phyloP scores from a whole-genome alignment of 2,888 invertebrate genomes.

The Drosophila multiciliata region DNA sequence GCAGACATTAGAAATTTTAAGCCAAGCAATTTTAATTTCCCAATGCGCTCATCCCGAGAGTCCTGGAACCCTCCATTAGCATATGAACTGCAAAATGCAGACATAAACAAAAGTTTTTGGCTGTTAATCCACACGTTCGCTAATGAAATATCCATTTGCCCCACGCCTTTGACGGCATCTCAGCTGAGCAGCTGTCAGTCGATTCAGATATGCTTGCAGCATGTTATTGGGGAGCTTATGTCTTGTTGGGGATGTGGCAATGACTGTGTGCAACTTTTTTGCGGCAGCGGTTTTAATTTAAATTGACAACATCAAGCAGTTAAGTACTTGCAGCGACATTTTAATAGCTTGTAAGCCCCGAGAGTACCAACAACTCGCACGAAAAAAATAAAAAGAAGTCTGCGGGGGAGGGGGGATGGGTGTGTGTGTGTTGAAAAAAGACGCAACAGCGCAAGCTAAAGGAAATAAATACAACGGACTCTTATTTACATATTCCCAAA shows the following conservation, averaged over 20 bases:
- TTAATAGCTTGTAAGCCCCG: constrained; percentile 82
- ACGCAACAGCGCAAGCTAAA: constrained; percentile 59
- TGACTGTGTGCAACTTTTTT: constrained; percentile 67
- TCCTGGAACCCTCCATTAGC: constrained; percentile 53
- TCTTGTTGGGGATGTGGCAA: constrained; percentile 40
- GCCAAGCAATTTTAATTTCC: constrained; percentile 65
- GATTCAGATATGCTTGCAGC: constrained; percentile 15
- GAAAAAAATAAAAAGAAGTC: not conserved
- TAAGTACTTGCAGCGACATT: constrained; percentile 82
- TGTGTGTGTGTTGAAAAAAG: constrained; percentile 38
- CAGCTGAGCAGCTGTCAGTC: constrained; percentile 21
- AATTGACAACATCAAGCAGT: constrained; percentile 82
- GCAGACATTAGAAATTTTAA: constrained; percentile 33
- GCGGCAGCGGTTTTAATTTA: constrained; percentile 81
- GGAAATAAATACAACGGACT: constrained; percentile 78
- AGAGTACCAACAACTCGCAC: constrained; percentile 52
- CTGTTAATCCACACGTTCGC: constrained; percentile 69
- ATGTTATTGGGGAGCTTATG: constrained; percentile 33
- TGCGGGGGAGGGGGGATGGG: not conserved
- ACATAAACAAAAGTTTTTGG: constrained; percentile 67
- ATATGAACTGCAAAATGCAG: constrained; percentile 58
- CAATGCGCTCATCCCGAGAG: constrained; percentile 58
- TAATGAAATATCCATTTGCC: constrained; percentile 72
- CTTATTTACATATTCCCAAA: constrained; percentile 81
- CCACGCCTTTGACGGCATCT: constrained; percentile 26